phyloP scores from a whole-genome alignment of 2,113 vertebrate genomes.

The Cygnus atratus region DNA sequence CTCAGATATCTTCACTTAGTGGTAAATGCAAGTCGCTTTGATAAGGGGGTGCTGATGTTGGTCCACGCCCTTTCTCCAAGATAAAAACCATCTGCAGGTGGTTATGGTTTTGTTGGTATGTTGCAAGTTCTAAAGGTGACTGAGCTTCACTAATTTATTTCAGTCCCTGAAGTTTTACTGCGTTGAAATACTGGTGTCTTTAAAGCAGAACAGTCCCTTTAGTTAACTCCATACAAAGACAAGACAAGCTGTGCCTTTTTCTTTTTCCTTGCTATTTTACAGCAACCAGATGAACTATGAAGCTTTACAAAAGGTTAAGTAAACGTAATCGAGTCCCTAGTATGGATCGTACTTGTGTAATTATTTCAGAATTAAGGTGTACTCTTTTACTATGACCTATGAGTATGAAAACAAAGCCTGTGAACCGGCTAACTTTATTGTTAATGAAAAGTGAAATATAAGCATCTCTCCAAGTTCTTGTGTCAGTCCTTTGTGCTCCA shows the following conservation, averaged over 20 bases:
- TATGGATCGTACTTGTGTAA: neutral
- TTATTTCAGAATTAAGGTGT: neutral
- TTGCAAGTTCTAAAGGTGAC: neutral
- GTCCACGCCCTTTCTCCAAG: neutral
- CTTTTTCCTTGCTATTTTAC: neutral
- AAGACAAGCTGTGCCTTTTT: neutral
- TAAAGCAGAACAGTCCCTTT: neutral
- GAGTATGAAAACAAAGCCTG: neutral
- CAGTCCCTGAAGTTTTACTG: neutral
- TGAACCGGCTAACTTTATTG: neutral
- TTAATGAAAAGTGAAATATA: neutral
- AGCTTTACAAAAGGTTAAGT: neutral
- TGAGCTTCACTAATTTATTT: neutral
- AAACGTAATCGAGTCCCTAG: neutral
- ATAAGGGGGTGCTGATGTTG: neutral
- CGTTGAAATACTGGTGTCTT: neutral
- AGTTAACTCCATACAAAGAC: neutral
- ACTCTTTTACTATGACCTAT: neutral
- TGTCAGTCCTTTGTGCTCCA: neutral
- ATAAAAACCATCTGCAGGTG: neutral
- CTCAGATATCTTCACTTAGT: neutral
- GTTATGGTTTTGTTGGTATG: neutral
- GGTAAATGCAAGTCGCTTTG: neutral
- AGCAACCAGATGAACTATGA: neutral
- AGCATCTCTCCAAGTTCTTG: neutral